Evolutionary conservation across 2,888 invertebrate genomes (phyloP).

Genomic region (Sussaba pulchella): DNA sequence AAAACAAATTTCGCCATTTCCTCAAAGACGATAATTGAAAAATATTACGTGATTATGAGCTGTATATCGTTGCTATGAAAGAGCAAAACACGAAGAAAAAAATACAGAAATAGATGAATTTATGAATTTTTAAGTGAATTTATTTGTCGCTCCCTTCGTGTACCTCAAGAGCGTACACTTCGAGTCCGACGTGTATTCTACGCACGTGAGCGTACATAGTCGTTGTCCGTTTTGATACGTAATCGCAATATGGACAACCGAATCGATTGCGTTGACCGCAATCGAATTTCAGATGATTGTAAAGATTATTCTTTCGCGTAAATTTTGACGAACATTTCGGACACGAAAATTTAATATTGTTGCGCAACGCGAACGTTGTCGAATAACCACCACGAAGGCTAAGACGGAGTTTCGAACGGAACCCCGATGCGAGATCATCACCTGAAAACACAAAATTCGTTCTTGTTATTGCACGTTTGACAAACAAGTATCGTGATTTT

Average conservation of each 20-base stretch:
- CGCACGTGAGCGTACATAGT: constrained; percentile 90
- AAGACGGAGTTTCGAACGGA: neutral
- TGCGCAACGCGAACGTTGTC: constrained; percentile 59
- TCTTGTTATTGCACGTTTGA: constrained; percentile 5
- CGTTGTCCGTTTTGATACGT: constrained; percentile 79
- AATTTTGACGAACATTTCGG: constrained; percentile 43
- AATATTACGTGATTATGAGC: too few relatives aligned
- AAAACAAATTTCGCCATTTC: too few relatives aligned
- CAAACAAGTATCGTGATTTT: neutral
- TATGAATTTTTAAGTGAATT: too few relatives aligned
- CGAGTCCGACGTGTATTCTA: constrained; percentile 85
- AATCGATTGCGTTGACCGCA: too few relatives aligned
- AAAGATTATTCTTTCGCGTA: constrained; percentile 50
- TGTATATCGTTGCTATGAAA: too few relatives aligned
- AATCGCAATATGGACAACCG: constrained; percentile 71
- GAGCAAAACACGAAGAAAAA: too few relatives aligned
- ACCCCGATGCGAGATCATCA: neutral
- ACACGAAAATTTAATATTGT: constrained; percentile 61
- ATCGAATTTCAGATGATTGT: constrained; percentile 65
- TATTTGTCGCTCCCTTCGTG: neutral
- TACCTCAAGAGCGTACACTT: constrained; percentile 43
- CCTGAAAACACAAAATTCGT: constrained; percentile 38
- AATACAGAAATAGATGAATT: too few relatives aligned
- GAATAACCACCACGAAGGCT: constrained; percentile 26
- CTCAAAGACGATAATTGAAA: too few relatives aligned